Evolutionary conservation across 2,113 vertebrate species (phyloP).

Genomic region (Lepisosteus oculatus): DNA sequence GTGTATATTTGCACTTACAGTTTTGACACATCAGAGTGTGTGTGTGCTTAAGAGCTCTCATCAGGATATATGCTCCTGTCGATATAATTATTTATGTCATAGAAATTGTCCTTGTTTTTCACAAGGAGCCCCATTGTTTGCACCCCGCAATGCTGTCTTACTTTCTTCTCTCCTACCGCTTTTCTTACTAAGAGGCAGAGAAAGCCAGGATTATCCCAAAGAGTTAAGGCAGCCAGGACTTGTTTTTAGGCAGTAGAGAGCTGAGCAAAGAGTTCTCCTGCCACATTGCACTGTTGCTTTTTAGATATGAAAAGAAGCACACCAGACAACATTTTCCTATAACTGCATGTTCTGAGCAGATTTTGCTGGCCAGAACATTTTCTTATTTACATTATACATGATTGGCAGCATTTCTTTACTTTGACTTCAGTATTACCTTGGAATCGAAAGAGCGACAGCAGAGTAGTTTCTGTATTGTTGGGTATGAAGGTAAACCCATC

Average conservation of each 20-base stretch:
- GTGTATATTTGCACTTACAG: neutral
- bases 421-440: too few species aligned
- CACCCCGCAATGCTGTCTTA: neutral
- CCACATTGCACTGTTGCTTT: neutral
- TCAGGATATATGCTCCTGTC: too few species aligned
- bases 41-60: neutral
- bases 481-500: too few species aligned
- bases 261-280: neutral
- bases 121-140: too few species aligned
- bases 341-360: neutral
- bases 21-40: neutral
- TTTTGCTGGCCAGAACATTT: neutral
- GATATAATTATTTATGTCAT: too few species aligned
- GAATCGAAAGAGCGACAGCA: too few species aligned
- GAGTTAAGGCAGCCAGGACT: neutral
- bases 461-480: too few species aligned
- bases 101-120: too few species aligned
- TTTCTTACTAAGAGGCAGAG: neutral
- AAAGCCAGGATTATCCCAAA: neutral
- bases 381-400: too few species aligned
- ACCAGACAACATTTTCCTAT: too few species aligned
- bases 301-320: neutral
- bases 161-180: neutral
- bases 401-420: too few species aligned
- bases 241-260: neutral